Base-by-base conservation (phyloP, 2,113 vertebrate species). In the Haplochromis vanheusdeni region DNA sequence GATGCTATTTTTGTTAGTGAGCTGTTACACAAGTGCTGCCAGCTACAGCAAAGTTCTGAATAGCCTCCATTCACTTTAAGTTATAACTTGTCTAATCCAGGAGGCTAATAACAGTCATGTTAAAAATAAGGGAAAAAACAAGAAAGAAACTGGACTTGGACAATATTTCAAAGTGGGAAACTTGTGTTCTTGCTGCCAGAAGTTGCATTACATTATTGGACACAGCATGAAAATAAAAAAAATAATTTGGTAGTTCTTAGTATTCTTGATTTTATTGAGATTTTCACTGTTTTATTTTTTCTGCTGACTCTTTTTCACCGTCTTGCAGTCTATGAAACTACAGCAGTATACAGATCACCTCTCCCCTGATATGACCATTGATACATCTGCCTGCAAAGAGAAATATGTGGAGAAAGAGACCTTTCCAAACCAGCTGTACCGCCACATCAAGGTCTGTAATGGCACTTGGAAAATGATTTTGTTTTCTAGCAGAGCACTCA, bases 341-440 rank as follows among this genome's bases (percentile, higher is more conserved):
- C 97, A 99, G 87, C 97, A 97, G 82, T 96, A 97, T 84, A 96
- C 98, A 75, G 98, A 96, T 5, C 91, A 97, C 42, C 97, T 98
- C 79, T 97, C 97, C 89, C 97, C 98, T 4, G 98, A 98, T 19
- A 97, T 97, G 96, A 97, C 97, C 9, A 97, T 99, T 54, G 97
- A 98, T 89, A 97, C 97, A 81, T 97, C 97, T 77, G 93, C 96
- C 93, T 97, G 96, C 83, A 98, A 98, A 96, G 97, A 98, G 62
- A 98, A 97, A 93, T 97, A 97, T 0, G 96, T 96, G 7, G 97
- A 89, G 58, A 93, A 99, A 80, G 98, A 99, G 70, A 97, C 97
- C 85, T 99, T 97, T 91, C 99, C 99, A 28, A 99, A 98, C 0
- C 98, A 99, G 86, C 95, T 99, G 79, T 98, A 97, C 93, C 97